Percentiles rank a stretch among this genome's conserved stretches.
phyloP scores from a whole-genome alignment of 1,140 invertebrate species.

The Parasteatoda tepidariorum region DNA sequence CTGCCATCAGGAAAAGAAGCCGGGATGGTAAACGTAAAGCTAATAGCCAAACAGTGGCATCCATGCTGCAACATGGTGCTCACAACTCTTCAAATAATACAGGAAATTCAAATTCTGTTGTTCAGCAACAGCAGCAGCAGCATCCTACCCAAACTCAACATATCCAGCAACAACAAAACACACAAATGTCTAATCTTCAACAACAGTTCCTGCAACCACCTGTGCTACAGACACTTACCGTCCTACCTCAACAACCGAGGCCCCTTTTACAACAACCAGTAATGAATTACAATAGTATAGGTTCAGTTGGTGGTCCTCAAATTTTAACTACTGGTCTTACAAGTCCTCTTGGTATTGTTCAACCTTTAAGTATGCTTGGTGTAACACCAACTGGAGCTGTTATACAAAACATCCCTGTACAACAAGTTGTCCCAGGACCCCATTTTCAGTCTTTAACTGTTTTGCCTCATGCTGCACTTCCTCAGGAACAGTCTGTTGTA shows the following conservation, averaged over 20 bases:
- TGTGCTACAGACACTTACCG: constrained; percentile 58
- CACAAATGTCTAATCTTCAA: constrained; percentile 36
- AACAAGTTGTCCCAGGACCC: constrained; percentile 56
- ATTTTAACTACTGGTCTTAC: constrained; percentile 51
- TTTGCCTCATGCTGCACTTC: constrained; percentile 53
- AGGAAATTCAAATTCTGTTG: constrained; percentile 14
- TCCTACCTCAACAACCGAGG: constrained; percentile 53
- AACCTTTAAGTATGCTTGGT: constrained; percentile 57
- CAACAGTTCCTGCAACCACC: constrained; percentile 58
- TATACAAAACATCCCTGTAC: constrained; percentile 60
- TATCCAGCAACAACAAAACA: constrained; percentile 30
- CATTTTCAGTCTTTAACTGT: constrained; percentile 58
- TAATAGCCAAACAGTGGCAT: constrained; percentile 78
- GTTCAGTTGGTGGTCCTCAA: constrained; percentile 49
- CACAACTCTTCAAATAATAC: constrained; percentile 68
- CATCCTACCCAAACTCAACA: constrained; percentile 1
- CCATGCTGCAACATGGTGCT: constrained; percentile 79
- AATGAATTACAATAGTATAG: constrained; percentile 57
- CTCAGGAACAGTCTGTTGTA: constrained; percentile 58
- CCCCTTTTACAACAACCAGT: constrained; percentile 55
- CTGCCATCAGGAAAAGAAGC: constrained; percentile 74
- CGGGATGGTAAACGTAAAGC: constrained; percentile 78
- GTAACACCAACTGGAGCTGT: constrained; percentile 53
- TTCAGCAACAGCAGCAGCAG: constrained; percentile 25
- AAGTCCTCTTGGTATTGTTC: constrained; percentile 57